Evolutionary conservation across 2,888 invertebrate genomes (phyloP).

Genomic region (Eupithecia subfuscata): DNA sequence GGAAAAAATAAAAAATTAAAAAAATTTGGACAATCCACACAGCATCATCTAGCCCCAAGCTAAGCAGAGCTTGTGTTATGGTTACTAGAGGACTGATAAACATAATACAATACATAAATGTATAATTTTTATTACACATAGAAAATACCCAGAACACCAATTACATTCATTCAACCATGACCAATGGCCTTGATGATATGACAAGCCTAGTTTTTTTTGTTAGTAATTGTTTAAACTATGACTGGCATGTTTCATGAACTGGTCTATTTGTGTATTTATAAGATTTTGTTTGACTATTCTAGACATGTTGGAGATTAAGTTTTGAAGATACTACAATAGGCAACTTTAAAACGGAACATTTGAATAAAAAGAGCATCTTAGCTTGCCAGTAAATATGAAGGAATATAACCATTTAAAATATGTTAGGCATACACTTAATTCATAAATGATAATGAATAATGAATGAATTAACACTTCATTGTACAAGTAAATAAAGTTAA

Average conservation of each 20-base stretch:
- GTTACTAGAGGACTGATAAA: no score
- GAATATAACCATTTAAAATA: not conserved
- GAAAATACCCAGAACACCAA: no score
- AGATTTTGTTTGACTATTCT: not conserved
- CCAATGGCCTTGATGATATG: conserved; percentile 1
- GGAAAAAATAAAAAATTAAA: no score
- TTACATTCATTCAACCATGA: not conserved
- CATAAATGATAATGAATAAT: no score
- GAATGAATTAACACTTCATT: no score
- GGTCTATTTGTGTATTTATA: not conserved
- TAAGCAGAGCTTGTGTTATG: no score
- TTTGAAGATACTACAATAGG: not conserved
- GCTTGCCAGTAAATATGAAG: not conserved
- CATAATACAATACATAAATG: no score
- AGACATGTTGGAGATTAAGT: not conserved
- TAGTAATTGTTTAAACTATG: not conserved
- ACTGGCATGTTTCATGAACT: conserved; percentile 1
- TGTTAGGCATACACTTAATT: not conserved
- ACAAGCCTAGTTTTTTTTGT: conserved; percentile 2
- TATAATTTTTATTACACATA: no score
- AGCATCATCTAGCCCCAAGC: no score
- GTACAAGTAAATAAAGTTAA: no score
- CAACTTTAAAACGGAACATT: not conserved
- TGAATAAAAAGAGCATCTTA: not conserved
- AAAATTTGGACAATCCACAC: no score